Evolutionary conservation across 2,888 invertebrate genomes (phyloP), one percentile per base, ranked within the genome.

Genomic region (Aphrophora alni): DNA sequence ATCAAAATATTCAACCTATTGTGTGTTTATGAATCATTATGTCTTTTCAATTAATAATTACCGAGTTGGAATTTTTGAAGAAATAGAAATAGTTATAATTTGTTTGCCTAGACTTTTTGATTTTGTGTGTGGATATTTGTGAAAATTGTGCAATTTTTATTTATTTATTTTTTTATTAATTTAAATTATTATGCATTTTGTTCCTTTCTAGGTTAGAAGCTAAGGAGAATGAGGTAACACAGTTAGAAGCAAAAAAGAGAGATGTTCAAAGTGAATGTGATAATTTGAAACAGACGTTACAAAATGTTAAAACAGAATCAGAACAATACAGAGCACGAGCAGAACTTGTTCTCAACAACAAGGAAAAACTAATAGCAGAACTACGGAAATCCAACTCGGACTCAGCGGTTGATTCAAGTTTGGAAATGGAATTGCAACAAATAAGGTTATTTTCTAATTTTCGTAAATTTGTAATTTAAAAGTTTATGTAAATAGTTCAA

Each of bases 261-360:
- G 70, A 70, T 24, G 77, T 75, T 75, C 82, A 75, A 81, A 82
- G 33, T 44, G 78, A 81, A 70, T 44, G 28, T 24, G 70, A 78
- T 38, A 28, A 26, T 1, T 28, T 81, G 81, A 70, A 21, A 33
- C 75, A 78, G 68, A 26, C 75, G 24, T 14, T 80, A 27, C 59
- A 76, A 8, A 83, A 84, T 75, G 75, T 84, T 17, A 88, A 89
- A 26, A 86, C 87, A 7, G 95, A 96, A 86, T 90, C 95, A 85
- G 91, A 93, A 78, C 93, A 94, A 78, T 95, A 96, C 87, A 93
- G 94, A 84, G 91, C 92, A n/a, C 93, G 95, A 86, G 95, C 95
- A 0, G 92, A 94, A 85, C 91, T 92, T 83, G 94, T 95, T 81
- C 88, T 96, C 10, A 93, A 93, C 87, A 93, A 93, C 82, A 95